Percentiles rank a stretch among this genome's conserved stretches.
These are phyloP conservation scores for Lydus trimaculatus DNA, from an alignment of 2,888 invertebrate species.

Conservation along the genomic window DNA sequence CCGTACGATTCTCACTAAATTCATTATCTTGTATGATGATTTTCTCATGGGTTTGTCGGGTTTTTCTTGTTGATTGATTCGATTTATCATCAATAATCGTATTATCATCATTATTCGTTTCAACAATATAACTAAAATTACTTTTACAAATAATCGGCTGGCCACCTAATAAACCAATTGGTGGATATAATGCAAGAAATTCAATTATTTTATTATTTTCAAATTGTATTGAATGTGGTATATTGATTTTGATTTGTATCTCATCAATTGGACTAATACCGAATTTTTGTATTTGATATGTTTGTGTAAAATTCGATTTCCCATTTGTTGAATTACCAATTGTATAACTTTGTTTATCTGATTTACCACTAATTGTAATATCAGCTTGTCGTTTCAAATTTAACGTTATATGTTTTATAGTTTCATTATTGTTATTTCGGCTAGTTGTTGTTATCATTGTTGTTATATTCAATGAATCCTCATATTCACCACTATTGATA, in stretches of 20 bases:
- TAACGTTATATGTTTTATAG: constrained; percentile 43
- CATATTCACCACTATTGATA: constrained; percentile 40
- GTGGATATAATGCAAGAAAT: constrained; percentile 42
- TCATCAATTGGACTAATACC: constrained; percentile 58
- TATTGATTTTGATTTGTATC: constrained; percentile 48
- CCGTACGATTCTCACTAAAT: constrained; percentile 39
- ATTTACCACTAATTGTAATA: constrained; percentile 57
- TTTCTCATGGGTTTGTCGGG: constrained; percentile 25
- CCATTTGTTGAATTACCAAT: constrained; percentile 41
- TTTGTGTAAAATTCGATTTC: constrained; percentile 46
- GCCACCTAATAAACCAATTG: constrained; percentile 39
- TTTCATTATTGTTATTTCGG: constrained; percentile 47
- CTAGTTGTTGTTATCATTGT: constrained; percentile 55
- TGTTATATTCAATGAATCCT: constrained; percentile 42
- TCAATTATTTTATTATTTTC: constrained; percentile 21
- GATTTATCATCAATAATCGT: constrained; percentile 8
- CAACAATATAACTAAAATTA: constrained; percentile 36
- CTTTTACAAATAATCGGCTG: constrained; percentile 47
- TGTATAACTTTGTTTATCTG: constrained; percentile 54
- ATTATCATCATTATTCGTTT: constrained; percentile 9
- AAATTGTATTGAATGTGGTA: constrained; percentile 49
- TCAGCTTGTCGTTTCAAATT: constrained; percentile 53
- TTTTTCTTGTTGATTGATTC: constrained; percentile 8
- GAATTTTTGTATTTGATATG: constrained; percentile 53
- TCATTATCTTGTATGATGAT: constrained; percentile 26